A percentile compares a stretch with the other conserved stretches of the same genome.
These are phyloP conservation scores for Holothuria glaberrima DNA, from an alignment of 35 echinoderm and acorn worm genomes.

Conservation along the genomic window DNA sequence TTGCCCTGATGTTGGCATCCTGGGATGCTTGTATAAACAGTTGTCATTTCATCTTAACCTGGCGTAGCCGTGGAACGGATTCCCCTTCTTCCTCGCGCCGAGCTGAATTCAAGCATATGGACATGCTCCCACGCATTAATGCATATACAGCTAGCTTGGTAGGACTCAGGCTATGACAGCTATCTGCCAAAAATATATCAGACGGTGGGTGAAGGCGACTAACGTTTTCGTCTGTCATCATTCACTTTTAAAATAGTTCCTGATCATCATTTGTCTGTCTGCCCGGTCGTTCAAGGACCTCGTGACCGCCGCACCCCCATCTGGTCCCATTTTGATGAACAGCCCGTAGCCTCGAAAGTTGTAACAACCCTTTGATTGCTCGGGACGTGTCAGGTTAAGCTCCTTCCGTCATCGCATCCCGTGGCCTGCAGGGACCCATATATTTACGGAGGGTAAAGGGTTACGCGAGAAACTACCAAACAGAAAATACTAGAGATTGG, in stretches of 20 bases:
- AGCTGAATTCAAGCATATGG: too few relatives aligned
- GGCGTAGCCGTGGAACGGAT: too few relatives aligned
- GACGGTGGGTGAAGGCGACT: too few relatives aligned
- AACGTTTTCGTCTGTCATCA: slow-evolving; percentile 24
- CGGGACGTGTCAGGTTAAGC: slow-evolving; percentile 39
- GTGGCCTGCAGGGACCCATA: slow-evolving; percentile 40
- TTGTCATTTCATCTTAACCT: too few relatives aligned
- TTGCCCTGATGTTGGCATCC: too few relatives aligned
- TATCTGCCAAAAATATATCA: too few relatives aligned
- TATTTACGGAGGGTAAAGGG: slow-evolving; percentile 33
- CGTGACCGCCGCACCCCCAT: slow-evolving; percentile 42
- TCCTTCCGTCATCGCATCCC: slow-evolving; percentile 20
- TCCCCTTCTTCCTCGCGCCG: too few relatives aligned
- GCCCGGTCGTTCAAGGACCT: slow-evolving; percentile 52
- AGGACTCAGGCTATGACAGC: too few relatives aligned
- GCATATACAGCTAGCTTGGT: too few relatives aligned
- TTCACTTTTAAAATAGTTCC: slow-evolving; percentile 53
- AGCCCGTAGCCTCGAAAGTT: slow-evolving; percentile 4
- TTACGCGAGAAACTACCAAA: slow-evolving; percentile 4
- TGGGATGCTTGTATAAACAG: too few relatives aligned
- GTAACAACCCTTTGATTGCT: slow-evolving; percentile 49
- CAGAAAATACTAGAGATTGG: slow-evolving; percentile 30
- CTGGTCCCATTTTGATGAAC: slow-evolving; percentile 44
- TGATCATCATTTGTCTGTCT: slow-evolving; percentile 8
- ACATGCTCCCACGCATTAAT: too few relatives aligned